phyloP scores from a whole-genome alignment of 2,113 vertebrate genomes.

The Sceloporus tristichus region DNA sequence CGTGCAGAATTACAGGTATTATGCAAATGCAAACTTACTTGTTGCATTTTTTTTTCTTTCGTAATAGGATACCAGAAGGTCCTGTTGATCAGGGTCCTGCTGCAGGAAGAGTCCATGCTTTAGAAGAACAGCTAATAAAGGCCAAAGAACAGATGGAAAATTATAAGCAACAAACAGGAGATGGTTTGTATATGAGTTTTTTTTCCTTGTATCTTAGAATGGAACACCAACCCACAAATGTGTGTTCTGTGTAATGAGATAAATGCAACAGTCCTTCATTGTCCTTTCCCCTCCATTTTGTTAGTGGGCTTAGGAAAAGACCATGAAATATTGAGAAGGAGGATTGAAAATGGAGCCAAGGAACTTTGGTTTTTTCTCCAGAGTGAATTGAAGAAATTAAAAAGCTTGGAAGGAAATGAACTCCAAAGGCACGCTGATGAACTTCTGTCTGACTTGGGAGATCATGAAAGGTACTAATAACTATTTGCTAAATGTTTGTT shows the following conservation, averaged over 20 bases:
- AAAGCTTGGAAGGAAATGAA: slow-evolving; percentile 84
- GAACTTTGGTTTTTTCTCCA: slow-evolving; percentile 98
- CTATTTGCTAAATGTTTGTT: slow-evolving; percentile 41
- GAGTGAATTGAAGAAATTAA: slow-evolving; percentile 95
- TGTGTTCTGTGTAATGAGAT: slow-evolving; percentile 33
- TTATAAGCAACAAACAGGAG: slow-evolving; percentile 91
- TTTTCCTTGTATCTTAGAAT: slow-evolving; percentile 44
- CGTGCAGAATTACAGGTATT: slow-evolving; percentile 26
- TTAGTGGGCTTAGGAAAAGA: slow-evolving; percentile 87
- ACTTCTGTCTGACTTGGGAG: slow-evolving; percentile 93
- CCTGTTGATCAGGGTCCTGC: slow-evolving; percentile 89
- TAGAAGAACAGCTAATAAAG: slow-evolving; percentile 95
- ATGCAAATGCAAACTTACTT: slow-evolving; percentile 35
- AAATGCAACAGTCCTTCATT: slow-evolving; percentile 36
- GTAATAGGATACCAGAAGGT: slow-evolving; percentile 94
- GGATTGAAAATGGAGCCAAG: slow-evolving; percentile 94
- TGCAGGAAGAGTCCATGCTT: slow-evolving; percentile 89
- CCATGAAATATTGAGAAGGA: slow-evolving; percentile 92
- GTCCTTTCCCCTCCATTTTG: not conserved
- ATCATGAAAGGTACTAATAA: slow-evolving; percentile 91
- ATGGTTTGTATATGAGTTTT: slow-evolving; percentile 81
- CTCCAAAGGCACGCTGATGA: slow-evolving; percentile 88
- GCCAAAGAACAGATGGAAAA: slow-evolving; percentile 98
- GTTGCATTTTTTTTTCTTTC: slow-evolving; percentile 50
- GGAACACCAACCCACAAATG: slow-evolving; percentile 33